Evolutionary conservation across 2,113 vertebrate genomes (phyloP).

Genomic region (Clarias macrocephalus): DNA sequence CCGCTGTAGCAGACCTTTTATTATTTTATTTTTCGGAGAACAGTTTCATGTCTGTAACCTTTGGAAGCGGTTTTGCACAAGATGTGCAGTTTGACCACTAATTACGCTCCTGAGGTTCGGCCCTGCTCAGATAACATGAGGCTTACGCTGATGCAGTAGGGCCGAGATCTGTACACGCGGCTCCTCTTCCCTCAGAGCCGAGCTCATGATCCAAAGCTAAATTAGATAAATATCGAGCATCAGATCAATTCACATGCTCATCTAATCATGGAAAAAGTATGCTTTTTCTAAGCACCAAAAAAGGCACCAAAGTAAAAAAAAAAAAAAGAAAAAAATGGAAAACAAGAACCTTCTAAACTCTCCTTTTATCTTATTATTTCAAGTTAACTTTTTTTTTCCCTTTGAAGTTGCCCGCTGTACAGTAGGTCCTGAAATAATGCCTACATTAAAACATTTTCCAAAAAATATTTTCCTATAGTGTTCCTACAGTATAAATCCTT

Average conservation of each 20-base stretch:
- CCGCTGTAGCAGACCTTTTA: neutral
- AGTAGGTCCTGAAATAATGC: neutral
- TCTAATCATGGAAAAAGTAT: too few relatives aligned
- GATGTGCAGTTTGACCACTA: slow-evolving; percentile 8
- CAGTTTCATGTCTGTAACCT: neutral
- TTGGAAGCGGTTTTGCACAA: neutral
- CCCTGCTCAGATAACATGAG: neutral
- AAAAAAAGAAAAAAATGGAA: neutral
- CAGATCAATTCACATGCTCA: neutral
- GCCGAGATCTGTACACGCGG: neutral
- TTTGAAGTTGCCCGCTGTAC: neutral
- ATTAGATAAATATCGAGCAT: neutral
- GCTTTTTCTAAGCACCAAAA: too few relatives aligned
- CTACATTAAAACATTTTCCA: neutral
- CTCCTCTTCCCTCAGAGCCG: neutral
- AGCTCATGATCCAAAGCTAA: neutral
- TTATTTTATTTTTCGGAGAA: neutral
- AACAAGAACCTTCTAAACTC: neutral
- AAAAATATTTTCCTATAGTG: too few relatives aligned
- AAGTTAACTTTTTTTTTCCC: too few relatives aligned
- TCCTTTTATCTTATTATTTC: neutral
- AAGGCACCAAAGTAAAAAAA: too few relatives aligned
- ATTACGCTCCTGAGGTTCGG: neutral
- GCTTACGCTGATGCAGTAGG: neutral
- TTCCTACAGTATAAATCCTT: neutral